These are phyloP conservation scores for Oophaga pumilio DNA, from an alignment of 2,113 vertebrate species.

Conservation along the genomic window DNA sequence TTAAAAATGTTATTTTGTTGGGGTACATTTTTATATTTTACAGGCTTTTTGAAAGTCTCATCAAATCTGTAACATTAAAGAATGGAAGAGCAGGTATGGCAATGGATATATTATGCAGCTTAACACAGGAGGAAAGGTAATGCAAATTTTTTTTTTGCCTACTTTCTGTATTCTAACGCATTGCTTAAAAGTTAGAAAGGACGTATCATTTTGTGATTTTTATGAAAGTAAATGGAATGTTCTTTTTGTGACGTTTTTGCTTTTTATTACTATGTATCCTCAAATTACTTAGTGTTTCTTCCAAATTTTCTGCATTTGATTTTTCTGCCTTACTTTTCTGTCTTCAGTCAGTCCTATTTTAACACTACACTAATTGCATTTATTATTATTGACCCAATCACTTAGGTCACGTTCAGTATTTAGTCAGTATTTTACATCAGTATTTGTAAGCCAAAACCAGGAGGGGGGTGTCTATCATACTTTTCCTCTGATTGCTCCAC, in stretches of 20 bases:
- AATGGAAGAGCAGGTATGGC: conserved; percentile 68
- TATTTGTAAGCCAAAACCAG: no score
- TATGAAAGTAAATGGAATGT: not conserved
- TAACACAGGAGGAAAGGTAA: conserved; percentile 81
- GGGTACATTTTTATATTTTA: not conserved
- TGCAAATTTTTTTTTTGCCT: not conserved
- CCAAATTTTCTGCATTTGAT: not conserved
- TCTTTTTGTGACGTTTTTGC: not conserved
- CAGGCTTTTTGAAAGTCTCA: conserved; percentile 81
- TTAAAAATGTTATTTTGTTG: not conserved
- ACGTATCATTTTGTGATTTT: not conserved
- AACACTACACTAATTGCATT: no score
- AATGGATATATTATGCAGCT: conserved; percentile 73
- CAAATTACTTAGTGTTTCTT: not conserved
- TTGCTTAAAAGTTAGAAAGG: not conserved
- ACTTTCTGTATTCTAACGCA: not conserved
- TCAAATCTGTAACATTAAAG: conserved; percentile 66
- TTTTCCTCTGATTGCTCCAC: no score
- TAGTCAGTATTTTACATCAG: no score
- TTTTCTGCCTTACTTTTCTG: not conserved
- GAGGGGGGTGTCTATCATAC: no score
- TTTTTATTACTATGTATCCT: not conserved
- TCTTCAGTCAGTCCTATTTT: no score
- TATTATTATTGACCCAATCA: no score
- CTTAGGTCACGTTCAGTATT: no score